These are phyloP conservation scores for Pyrrhosoma nymphula DNA, from an alignment of 2,888 invertebrate genomes.

Conservation along the genomic window DNA sequence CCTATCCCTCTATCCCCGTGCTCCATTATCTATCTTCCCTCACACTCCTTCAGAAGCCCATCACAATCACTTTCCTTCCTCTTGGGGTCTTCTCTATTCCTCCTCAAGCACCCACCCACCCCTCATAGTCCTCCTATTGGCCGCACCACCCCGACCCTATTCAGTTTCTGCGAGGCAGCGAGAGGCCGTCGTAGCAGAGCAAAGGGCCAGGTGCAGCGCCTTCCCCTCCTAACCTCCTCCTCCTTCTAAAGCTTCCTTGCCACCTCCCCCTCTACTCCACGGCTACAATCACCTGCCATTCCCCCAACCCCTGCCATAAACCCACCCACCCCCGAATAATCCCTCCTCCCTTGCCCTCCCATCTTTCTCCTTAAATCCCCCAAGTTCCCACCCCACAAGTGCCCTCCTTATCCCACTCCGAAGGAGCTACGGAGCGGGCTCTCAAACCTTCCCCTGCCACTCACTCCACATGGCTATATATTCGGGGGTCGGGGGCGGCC, in stretches of 20 bases:
- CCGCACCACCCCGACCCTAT: neutral
- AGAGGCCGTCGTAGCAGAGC: neutral
- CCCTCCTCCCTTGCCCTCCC: neutral
- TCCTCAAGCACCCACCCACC: too few relatives aligned
- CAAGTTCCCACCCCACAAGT: neutral
- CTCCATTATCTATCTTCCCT: too few relatives aligned
- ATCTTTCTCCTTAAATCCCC: too few relatives aligned
- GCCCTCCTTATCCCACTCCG: constrained; percentile 2
- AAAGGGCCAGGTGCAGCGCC: neutral
- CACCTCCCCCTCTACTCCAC: neutral
- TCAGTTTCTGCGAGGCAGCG: neutral
- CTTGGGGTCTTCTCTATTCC: too few relatives aligned
- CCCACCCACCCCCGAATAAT: neutral
- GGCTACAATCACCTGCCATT: neutral
- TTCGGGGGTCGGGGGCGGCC: neutral
- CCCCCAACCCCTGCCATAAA: neutral
- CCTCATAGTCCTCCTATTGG: too few relatives aligned
- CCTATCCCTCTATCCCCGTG: too few relatives aligned
- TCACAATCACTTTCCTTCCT: too few relatives aligned
- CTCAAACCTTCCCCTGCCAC: neutral
- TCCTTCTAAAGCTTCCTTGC: neutral
- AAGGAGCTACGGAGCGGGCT: neutral
- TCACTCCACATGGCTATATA: neutral
- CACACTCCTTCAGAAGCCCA: too few relatives aligned
- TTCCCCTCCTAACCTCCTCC: neutral